These are phyloP conservation scores for Trachelus iudaicus DNA, from an alignment of 2,888 invertebrate species.

Conservation along the genomic window DNA sequence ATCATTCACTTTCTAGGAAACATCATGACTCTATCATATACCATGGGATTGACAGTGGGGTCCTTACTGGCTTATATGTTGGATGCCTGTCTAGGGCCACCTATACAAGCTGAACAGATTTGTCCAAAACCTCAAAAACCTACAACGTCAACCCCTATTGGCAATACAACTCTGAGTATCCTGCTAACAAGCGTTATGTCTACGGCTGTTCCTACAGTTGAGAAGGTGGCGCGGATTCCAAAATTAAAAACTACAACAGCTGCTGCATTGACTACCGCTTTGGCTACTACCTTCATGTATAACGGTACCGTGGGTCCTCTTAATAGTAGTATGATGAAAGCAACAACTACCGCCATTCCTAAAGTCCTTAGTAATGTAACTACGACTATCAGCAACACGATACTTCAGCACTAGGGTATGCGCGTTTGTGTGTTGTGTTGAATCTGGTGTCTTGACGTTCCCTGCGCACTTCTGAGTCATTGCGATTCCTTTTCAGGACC, in stretches of 20 bases:
- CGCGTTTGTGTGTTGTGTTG: slow-evolving; percentile 34
- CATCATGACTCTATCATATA: slow-evolving; percentile 93
- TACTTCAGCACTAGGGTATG: slow-evolving; percentile 36
- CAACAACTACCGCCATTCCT: slow-evolving; percentile 47
- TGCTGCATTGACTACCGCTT: slow-evolving; percentile 37
- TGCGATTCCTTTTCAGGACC: neutral
- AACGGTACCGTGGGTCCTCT: slow-evolving; percentile 44
- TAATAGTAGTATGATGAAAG: slow-evolving; percentile 35
- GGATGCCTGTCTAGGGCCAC: slow-evolving; percentile 65
- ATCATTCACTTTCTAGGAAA: slow-evolving; percentile 73
- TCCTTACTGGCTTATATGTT: slow-evolving; percentile 86
- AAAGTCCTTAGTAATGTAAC: slow-evolving; percentile 48
- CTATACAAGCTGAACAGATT: slow-evolving; percentile 56
- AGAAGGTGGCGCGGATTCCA: slow-evolving; percentile 43
- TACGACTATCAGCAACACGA: slow-evolving; percentile 46
- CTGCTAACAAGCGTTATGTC: slow-evolving; percentile 48
- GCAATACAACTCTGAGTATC: slow-evolving; percentile 44
- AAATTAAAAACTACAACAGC: slow-evolving; percentile 44
- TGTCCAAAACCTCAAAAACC: slow-evolving; percentile 43
- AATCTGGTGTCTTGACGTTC: slow-evolving; percentile 33
- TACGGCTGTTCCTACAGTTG: slow-evolving; percentile 37
- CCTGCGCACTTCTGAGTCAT: neutral
- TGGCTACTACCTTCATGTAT: slow-evolving; percentile 43
- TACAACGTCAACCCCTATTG: slow-evolving; percentile 30
- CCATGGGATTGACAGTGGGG: slow-evolving; percentile 86